phyloP scores from a whole-genome alignment of 2,888 invertebrate species.

The Anticlea derivata region DNA sequence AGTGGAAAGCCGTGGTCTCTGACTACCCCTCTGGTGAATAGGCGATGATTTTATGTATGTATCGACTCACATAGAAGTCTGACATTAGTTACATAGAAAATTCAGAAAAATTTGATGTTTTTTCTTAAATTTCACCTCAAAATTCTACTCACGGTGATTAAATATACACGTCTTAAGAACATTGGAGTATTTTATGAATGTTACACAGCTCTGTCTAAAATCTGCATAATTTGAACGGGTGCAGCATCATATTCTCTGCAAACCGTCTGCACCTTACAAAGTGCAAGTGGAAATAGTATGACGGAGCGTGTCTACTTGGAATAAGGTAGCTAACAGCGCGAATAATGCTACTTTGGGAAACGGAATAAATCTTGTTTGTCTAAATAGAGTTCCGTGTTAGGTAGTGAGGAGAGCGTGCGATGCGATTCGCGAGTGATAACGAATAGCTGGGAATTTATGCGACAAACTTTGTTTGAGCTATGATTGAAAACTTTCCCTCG shows the following conservation, averaged over 20 bases:
- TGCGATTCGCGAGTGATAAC: slow-evolving; percentile 9
- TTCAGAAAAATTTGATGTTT: too few species aligned
- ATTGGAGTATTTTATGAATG: too few species aligned
- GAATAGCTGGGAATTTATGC: slow-evolving; percentile 13
- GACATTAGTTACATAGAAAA: too few species aligned
- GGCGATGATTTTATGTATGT: too few species aligned
- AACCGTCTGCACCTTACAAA: slow-evolving; percentile 29
- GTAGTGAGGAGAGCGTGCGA: slow-evolving; percentile 14
- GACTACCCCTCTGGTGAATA: too few species aligned
- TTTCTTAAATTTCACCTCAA: too few species aligned
- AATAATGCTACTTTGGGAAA: slow-evolving; percentile 20
- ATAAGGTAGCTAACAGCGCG: slow-evolving; percentile 27
- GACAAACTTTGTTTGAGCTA: slow-evolving; percentile 17
- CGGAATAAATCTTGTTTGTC: slow-evolving; percentile 15
- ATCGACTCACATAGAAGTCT: too few species aligned
- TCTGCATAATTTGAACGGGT: slow-evolving; percentile 9
- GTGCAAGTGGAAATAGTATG: slow-evolving; percentile 31
- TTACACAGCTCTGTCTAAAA: neutral
- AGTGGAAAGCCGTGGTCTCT: too few species aligned
- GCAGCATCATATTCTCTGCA: slow-evolving; percentile 7
- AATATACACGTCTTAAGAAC: too few species aligned
- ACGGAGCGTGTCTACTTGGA: slow-evolving; percentile 27
- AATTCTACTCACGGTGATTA: too few species aligned
- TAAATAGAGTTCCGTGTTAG: slow-evolving; percentile 15
- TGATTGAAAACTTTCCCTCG: slow-evolving; percentile 16